phyloP scores from a whole-genome alignment of 2,113 vertebrate species.

The Chaetura pelagica region DNA sequence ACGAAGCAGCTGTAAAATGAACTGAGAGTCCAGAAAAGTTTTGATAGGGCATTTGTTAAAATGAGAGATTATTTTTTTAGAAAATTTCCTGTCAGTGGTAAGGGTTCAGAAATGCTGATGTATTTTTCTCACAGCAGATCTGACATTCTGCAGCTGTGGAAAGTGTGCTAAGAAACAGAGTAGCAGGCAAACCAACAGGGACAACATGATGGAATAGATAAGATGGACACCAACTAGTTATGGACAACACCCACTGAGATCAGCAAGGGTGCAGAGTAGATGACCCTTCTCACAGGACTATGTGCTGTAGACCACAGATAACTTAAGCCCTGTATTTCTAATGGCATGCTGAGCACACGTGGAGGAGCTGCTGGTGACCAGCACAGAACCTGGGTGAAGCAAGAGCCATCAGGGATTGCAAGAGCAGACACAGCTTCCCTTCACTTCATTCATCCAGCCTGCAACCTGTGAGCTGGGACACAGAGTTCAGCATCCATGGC shows the following conservation, averaged over 20 bases:
- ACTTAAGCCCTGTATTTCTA: background rate
- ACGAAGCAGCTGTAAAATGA: background rate
- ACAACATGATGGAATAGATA: background rate
- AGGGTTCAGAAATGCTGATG: background rate
- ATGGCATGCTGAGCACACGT: background rate
- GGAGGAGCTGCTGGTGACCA: background rate
- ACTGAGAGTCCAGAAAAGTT: background rate
- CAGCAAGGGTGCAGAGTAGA: background rate
- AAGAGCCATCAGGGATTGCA: background rate
- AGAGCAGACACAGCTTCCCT: background rate
- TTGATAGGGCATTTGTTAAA: background rate
- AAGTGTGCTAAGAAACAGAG: background rate
- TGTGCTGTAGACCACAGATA: background rate
- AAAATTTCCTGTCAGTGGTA: background rate
- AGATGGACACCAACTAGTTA: background rate
- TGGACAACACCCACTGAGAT: background rate
- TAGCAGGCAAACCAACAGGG: background rate
- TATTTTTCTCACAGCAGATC: background rate
- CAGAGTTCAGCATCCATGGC: fast-evolving
- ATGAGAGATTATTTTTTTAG: background rate
- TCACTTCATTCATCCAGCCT: background rate
- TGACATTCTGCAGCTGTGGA: background rate
- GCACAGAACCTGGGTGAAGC: background rate
- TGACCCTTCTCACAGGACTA: background rate
- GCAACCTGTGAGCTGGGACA: background rate